Percentiles rank a stretch among this genome's conserved stretches.
Evolutionary conservation across 2,797 vertebrate genomes (phyloP).

Genomic region (Microctenopoma lineatum): DNA sequence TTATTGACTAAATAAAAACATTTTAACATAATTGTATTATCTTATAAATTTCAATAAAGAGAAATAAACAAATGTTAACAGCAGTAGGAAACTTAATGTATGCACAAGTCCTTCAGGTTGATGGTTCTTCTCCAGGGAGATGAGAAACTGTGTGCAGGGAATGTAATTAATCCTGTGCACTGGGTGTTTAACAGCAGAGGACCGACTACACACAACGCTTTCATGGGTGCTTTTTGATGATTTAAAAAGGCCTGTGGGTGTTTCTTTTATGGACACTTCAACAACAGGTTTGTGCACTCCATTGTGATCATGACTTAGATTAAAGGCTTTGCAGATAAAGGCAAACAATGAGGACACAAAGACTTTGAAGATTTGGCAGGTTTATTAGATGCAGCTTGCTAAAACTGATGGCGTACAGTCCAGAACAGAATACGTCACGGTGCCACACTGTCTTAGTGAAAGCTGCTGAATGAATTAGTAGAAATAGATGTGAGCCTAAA

Average conservation of each 20-base stretch:
- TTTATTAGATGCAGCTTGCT: too few relatives aligned
- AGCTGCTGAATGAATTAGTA: too few relatives aligned
- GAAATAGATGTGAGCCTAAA: too few relatives aligned
- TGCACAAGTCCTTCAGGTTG: neutral
- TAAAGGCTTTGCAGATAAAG: slow-evolving; percentile 29
- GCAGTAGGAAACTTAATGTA: neutral
- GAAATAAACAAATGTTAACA: too few relatives aligned
- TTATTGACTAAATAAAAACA: too few relatives aligned
- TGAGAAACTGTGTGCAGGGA: neutral
- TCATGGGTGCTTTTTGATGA: slow-evolving; percentile 12
- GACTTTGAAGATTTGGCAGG: neutral
- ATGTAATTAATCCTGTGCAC: neutral
- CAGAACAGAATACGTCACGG: too few relatives aligned
- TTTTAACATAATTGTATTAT: too few relatives aligned
- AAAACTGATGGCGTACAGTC: too few relatives aligned
- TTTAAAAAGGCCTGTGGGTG: slow-evolving; percentile 1
- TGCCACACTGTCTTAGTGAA: too few relatives aligned
- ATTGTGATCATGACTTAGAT: slow-evolving; percentile 26
- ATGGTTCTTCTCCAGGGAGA: neutral
- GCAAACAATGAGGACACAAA: neutral
- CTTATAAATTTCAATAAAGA: too few relatives aligned
- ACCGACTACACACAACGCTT: slow-evolving; percentile 4
- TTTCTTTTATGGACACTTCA: slow-evolving; percentile 37
- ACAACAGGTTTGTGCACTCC: neutral
- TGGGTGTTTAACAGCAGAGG: too few relatives aligned